A percentile compares a stretch with the other conserved stretches of the same genome.
These are phyloP conservation scores for Notothenia coriiceps DNA, from an alignment of 2,113 vertebrate genomes.

Conservation along the genomic window DNA sequence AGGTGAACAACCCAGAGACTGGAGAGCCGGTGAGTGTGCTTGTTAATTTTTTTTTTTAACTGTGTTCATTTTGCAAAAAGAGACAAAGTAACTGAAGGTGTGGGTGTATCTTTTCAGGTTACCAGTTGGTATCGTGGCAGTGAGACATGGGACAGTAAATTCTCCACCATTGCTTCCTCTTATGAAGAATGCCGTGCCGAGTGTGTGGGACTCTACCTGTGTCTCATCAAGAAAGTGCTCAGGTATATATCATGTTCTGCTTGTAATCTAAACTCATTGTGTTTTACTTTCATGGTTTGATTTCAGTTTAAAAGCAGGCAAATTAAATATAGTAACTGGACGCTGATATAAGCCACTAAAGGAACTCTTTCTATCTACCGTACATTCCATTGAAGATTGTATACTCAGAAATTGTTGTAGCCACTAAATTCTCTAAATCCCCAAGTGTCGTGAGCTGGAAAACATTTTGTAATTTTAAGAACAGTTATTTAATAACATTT, in stretches of 20 bases:
- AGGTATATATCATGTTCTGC: constrained; percentile 75
- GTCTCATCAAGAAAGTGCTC: constrained; percentile 88
- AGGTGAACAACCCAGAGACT: constrained; percentile 89
- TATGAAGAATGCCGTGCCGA: constrained; percentile 94
- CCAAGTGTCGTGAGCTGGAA: background rate
- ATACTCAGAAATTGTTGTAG: background rate
- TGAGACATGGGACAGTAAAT: constrained; percentile 95
- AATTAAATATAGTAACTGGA: too few relatives aligned
- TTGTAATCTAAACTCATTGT: background rate
- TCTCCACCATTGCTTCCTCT: constrained; percentile 91
- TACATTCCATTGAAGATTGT: too few relatives aligned
- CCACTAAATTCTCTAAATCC: background rate
- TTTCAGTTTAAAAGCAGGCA: too few relatives aligned
- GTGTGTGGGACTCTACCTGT: constrained; percentile 93
- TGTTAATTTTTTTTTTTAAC: background rate
- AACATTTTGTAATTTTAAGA: background rate
- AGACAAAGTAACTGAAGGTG: background rate
- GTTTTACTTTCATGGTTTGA: too few relatives aligned
- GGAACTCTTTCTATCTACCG: too few relatives aligned
- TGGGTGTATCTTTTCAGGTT: constrained; percentile 78
- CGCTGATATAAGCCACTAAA: too few relatives aligned
- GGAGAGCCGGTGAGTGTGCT: constrained; percentile 85
- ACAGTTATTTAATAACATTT: background rate
- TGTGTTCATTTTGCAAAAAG: background rate
- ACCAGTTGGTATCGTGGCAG: constrained; percentile 91